phyloP scores from a whole-genome alignment of 2,888 invertebrate species.

The Clistopyga incitator region DNA sequence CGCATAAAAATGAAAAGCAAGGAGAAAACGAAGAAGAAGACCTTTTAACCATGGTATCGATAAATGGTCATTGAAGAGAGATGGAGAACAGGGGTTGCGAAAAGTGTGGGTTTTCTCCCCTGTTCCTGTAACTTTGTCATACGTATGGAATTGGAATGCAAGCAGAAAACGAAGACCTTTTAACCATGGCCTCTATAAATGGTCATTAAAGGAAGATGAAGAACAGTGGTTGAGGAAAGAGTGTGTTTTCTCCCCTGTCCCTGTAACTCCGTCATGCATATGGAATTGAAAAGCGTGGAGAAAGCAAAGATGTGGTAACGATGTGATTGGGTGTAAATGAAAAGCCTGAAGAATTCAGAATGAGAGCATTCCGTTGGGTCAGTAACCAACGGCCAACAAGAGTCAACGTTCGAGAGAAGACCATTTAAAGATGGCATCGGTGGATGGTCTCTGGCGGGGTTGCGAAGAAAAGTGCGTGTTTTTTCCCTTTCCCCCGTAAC shows the following conservation, averaged over 20 bases:
- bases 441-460: not conserved
- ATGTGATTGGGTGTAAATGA: constrained; percentile 3
- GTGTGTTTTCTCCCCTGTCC: constrained; percentile 16
- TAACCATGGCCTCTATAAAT: constrained; percentile 31
- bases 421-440: constrained; percentile 44
- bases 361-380: constrained; percentile 11
- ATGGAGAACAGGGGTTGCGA: not conserved
- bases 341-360: constrained; percentile 29
- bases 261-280: constrained; percentile 10
- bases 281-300: constrained; percentile 34
- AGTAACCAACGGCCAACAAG: constrained; percentile 1
- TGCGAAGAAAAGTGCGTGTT: constrained; percentile 1
- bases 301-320: not conserved
- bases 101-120: constrained; percentile 27
- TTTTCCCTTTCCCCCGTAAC: constrained; percentile 22
- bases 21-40: constrained; percentile 18
- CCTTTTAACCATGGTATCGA: constrained; percentile 42
- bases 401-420: constrained; percentile 24
- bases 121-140: constrained; percentile 13
- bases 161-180: constrained; percentile 34
- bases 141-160: constrained; percentile 27
- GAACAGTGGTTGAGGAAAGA: constrained; percentile 1
- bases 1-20: constrained; percentile 29
- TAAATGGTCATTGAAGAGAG: not conserved
- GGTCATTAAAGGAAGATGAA: not conserved